These are phyloP conservation scores for Australoheros scitulus DNA, from an alignment of 2,113 vertebrate species.

Conservation along the genomic window DNA sequence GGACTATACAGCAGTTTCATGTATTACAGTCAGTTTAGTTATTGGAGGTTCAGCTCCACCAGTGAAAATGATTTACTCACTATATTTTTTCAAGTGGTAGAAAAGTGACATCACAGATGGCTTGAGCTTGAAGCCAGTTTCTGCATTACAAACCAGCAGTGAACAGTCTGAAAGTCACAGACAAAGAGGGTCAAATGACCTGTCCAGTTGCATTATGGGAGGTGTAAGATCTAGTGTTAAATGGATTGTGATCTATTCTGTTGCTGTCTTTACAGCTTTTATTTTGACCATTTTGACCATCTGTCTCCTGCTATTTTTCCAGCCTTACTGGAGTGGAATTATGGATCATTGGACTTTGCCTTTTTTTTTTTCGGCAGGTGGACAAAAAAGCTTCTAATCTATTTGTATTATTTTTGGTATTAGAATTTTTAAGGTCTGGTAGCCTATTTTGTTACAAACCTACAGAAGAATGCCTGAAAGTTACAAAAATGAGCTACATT, in stretches of 20 bases:
- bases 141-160: neutral
- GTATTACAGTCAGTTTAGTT: neutral
- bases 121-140: neutral
- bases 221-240: neutral
- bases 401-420: neutral
- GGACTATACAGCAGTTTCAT: neutral
- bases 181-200: neutral
- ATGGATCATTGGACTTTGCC: neutral
- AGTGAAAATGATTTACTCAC: neutral
- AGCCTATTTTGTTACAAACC: neutral
- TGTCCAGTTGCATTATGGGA: neutral
- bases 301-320: neutral
- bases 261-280: neutral
- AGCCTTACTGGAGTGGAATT: neutral
- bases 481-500: slow-evolving; percentile 22
- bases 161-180: neutral
- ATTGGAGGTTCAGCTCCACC: neutral
- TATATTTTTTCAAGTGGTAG: neutral
- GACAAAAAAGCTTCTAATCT: neutral
- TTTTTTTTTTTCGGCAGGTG: neutral
- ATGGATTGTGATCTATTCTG: neutral
- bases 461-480: slow-evolving; percentile 21
- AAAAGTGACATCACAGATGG: neutral
- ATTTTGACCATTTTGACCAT: neutral
- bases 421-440: neutral